Conservation (phyloP, 2,113 vertebrate species). For the Pitta sordida region DNA sequence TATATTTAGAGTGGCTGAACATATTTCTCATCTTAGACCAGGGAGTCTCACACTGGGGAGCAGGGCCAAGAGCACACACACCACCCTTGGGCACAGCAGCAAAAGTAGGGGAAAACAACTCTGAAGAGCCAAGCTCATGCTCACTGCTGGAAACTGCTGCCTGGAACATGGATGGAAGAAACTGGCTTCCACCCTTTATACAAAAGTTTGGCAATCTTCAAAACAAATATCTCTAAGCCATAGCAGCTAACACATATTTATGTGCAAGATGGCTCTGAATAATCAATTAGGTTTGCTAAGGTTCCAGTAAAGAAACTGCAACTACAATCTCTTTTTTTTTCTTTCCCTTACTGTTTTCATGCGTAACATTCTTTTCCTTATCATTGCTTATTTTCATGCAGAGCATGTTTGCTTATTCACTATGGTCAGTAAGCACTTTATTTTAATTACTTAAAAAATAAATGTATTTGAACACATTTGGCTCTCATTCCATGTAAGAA, state of each 20-base stretch:
- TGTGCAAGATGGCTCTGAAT: conserved; percentile 40
- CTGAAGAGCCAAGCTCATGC: not conserved
- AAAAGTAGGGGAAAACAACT: not conserved
- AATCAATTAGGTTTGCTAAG: conserved; percentile 58
- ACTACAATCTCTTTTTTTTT: not conserved
- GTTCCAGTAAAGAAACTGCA: conserved; percentile 42
- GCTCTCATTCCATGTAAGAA: conserved; percentile 45
- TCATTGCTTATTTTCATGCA: conserved; percentile 51
- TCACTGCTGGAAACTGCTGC: not conserved
- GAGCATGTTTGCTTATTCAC: conserved; percentile 15
- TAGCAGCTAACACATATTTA: conserved; percentile 7
- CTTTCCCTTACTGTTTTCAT: conserved; percentile 16
- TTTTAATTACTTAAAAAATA: conserved; percentile 66
- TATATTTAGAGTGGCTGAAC: not conserved
- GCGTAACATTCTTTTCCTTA: conserved; percentile 36
- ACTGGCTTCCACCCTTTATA: not conserved
- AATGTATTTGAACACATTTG: conserved; percentile 30
- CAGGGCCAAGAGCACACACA: not conserved
- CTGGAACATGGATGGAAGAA: not conserved
- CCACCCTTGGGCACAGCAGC: not conserved
- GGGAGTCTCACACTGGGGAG: not conserved
- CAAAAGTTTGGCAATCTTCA: not conserved
- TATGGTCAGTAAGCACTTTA: conserved; percentile 37
- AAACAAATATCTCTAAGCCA: conserved; percentile 41
- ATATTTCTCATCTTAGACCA: not conserved